These are phyloP conservation scores for Incurvaria masculella DNA, from an alignment of 2,888 invertebrate species.

Conservation along the genomic window DNA sequence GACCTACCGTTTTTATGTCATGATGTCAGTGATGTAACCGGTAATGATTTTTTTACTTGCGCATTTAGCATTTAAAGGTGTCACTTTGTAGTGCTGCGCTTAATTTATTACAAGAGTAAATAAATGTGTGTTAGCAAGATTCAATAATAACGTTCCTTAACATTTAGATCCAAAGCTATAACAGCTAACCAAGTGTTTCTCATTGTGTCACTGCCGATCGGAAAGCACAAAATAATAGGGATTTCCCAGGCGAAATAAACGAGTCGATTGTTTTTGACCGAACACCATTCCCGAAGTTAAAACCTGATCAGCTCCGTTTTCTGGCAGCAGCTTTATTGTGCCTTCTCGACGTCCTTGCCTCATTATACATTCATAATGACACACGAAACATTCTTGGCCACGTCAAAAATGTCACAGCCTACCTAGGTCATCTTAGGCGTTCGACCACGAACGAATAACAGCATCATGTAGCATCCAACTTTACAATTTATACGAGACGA, in stretches of 20 bases:
- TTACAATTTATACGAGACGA: too few relatives aligned
- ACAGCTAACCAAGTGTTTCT: too few relatives aligned
- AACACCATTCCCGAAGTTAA: background rate
- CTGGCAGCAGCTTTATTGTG: background rate
- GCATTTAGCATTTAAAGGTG: too few relatives aligned
- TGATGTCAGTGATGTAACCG: background rate
- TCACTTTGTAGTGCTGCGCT: background rate
- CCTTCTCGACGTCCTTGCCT: background rate
- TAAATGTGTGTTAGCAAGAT: too few relatives aligned
- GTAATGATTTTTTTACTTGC: background rate
- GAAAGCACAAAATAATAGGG: too few relatives aligned
- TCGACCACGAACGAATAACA: background rate
- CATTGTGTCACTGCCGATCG: too few relatives aligned
- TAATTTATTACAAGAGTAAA: background rate
- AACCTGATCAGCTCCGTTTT: background rate
- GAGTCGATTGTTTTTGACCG: background rate
- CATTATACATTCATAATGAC: background rate
- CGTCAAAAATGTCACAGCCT: background rate
- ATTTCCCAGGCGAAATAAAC: background rate
- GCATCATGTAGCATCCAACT: too few relatives aligned
- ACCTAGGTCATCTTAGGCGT: background rate
- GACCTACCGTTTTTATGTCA: background rate
- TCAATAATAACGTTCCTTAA: too few relatives aligned
- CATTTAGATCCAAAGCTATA: too few relatives aligned
- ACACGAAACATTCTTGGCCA: background rate